These are phyloP conservation scores for Zhuqinia jingwanae DNA, from an alignment of 2,888 invertebrate genomes.

Conservation along the genomic window DNA sequence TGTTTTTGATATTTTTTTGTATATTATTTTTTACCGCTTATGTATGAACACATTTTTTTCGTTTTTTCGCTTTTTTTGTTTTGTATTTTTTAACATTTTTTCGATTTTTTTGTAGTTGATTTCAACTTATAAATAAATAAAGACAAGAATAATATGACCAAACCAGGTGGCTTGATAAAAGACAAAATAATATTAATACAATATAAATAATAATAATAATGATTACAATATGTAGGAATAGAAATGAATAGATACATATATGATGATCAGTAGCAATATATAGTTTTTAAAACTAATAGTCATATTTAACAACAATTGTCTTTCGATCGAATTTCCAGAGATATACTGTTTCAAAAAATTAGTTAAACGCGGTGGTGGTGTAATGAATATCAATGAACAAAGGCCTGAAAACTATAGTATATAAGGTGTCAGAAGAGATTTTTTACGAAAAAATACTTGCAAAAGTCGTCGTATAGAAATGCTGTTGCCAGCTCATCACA, in stretches of 20 bases:
- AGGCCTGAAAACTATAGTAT: too few relatives aligned
- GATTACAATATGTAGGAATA: background rate
- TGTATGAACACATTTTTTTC: slow-evolving; percentile 69
- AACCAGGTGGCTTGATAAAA: slow-evolving; percentile 35
- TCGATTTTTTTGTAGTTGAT: slow-evolving; percentile 68
- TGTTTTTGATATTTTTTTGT: slow-evolving; percentile 34
- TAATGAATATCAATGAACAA: too few relatives aligned
- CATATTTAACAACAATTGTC: too few relatives aligned
- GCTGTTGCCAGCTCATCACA: too few relatives aligned
- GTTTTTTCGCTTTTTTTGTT: slow-evolving; percentile 70
- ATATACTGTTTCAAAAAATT: too few relatives aligned
- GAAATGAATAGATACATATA: background rate
- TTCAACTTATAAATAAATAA: slow-evolving; percentile 28
- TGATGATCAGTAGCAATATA: background rate
- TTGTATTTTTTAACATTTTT: slow-evolving; percentile 61
- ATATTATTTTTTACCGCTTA: slow-evolving; percentile 47
- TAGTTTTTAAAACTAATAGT: background rate
- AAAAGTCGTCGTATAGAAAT: too few relatives aligned
- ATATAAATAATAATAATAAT: background rate
- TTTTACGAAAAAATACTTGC: too few relatives aligned
- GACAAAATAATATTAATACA: slow-evolving; percentile 11
- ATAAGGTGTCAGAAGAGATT: too few relatives aligned
- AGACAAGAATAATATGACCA: slow-evolving; percentile 37
- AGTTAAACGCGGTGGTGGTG: too few relatives aligned
- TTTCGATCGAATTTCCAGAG: too few relatives aligned